Conservation (phyloP, 2,888 invertebrate genomes). For the Timema cristinae region DNA sequence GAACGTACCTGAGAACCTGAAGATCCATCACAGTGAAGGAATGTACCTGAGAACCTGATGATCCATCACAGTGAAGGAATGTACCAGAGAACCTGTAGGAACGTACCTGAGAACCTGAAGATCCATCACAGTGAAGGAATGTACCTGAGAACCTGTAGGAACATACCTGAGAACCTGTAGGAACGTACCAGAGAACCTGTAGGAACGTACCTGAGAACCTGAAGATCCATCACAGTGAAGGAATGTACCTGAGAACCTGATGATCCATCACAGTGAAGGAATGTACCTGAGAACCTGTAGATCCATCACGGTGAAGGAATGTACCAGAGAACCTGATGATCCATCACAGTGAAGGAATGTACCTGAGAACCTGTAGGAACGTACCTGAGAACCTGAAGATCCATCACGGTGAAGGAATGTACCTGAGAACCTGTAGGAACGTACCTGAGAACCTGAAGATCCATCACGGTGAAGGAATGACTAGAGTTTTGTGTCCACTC, state of each 20-base stretch:
- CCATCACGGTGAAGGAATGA: constrained; percentile 45
- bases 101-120: too few relatives aligned
- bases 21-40: constrained; percentile 40
- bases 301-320: constrained; percentile 46
- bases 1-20: constrained; percentile 49
- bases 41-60: too few relatives aligned
- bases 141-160: too few relatives aligned
- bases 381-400: constrained; percentile 39
- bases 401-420: constrained; percentile 45
- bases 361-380: constrained; percentile 32
- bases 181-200: too few relatives aligned
- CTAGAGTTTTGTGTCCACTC: constrained; percentile 42
- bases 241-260: too few relatives aligned
- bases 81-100: too few relatives aligned
- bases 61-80: too few relatives aligned
- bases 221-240: too few relatives aligned
- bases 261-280: too few relatives aligned
- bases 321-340: constrained; percentile 52
- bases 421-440: constrained; percentile 27
- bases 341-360: constrained; percentile 45
- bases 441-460: constrained; percentile 52
- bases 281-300: constrained; percentile 50
- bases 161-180: too few relatives aligned
- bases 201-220: too few relatives aligned
- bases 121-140: too few relatives aligned